Percentiles rank a stretch among this genome's conserved stretches.
Evolutionary conservation across 2,797 vertebrate genomes (phyloP).

Genomic region (Sarcophilus harrisii): DNA sequence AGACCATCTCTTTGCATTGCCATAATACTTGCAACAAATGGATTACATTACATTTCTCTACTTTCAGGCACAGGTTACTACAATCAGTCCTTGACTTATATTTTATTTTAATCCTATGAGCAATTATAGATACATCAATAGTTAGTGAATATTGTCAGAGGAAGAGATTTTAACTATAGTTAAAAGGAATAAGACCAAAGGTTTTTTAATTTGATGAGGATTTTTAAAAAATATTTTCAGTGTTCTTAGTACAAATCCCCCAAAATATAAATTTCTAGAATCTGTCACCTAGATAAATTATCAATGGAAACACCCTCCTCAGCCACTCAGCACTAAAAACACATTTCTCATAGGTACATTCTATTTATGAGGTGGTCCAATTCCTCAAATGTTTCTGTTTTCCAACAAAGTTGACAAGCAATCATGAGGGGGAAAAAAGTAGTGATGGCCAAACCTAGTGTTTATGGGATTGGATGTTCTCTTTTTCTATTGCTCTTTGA

Average conservation of each 20-base stretch:
- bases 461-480: too few species aligned
- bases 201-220: constrained; percentile 46
- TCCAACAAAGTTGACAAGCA: constrained; percentile 91
- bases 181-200: constrained; percentile 21
- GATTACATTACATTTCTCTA: constrained; percentile 4
- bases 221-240: too few species aligned
- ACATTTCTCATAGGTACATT: constrained; percentile 91
- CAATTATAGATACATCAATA: constrained; percentile 47
- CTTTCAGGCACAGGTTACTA: background rate
- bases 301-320: constrained; percentile 51
- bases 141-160: constrained; percentile 19
- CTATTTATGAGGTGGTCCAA: constrained; percentile 99
- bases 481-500: too few species aligned
- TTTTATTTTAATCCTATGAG: constrained; percentile 23
- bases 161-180: constrained; percentile 46
- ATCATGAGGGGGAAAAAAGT: constrained; percentile 95
- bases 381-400: constrained; percentile 96
- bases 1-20: background rate
- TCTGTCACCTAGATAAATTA: background rate
- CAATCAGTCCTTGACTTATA: background rate
- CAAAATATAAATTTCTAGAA: too few species aligned
- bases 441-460: constrained; percentile 93
- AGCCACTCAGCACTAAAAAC: constrained; percentile 48
- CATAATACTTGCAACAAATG: constrained; percentile 23
- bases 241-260: too few species aligned